Base-by-base conservation (phyloP, 2,113 vertebrate species). In the Sceloporus tristichus region DNA sequence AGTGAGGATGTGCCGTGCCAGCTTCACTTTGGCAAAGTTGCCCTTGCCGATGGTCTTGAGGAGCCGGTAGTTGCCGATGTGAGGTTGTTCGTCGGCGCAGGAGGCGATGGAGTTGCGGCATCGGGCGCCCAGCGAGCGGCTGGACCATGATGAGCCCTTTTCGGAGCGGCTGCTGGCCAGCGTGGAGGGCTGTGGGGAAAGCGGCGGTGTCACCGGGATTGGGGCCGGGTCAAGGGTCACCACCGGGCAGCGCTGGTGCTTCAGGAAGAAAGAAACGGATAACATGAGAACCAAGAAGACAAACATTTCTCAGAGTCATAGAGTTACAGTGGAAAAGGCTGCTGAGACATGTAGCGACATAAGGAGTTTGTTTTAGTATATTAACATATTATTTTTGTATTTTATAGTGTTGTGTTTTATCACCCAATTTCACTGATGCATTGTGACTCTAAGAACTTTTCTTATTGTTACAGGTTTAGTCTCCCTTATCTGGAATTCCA, bases 11-110 rank as follows among this genome's bases (percentile, higher is more conserved):
- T 99, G 98, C 48, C 98, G 96, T 0, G 98, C 98, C 96, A 99
- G 95, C 82, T 91, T 90, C 90, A 99, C 98, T 92, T 98, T 98
- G 96, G 98, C 98, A 0, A 99, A 99, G 96, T 99, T 99, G 79
- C 98, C 98, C 92, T 99, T 98, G 92, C 98, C 98, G 10, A 99
- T 99, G 94, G 98, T 99, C 88, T 98, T 97, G 53, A 98, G 97
- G 56, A 98, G 96, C 42, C 98, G 97, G 95, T 99, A 99, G 96
- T 98, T 98, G 83, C 98, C 98, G 25, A 99, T 98, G 91, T 98
- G 98, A 0, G 98, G 98, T 91, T 98, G 98, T 91, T 99, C 98
- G 25, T 98, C 98, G 0, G 98, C 97, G 65, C 98, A 98, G 84
- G 98, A 98, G 89, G 98, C 98, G 27, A 98, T 98, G 94, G 98